Conservation (phyloP, 1,140 invertebrate genomes). For the Ridgeia piscesae region DNA sequence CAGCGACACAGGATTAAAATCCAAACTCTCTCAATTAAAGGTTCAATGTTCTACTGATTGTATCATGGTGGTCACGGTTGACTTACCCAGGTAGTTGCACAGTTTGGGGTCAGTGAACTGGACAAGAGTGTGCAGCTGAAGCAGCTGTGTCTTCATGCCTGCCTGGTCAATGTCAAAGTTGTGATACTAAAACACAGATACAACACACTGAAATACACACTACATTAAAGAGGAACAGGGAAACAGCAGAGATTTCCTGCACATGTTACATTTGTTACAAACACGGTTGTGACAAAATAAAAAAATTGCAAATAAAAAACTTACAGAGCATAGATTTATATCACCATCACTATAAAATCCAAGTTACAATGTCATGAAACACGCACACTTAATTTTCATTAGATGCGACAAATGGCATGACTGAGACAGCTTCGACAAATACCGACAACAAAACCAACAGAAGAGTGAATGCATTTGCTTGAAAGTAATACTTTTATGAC, state of each 20-base stretch:
- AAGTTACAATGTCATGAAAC: neutral
- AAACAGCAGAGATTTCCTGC: neutral
- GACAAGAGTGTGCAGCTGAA: slow-evolving; percentile 80
- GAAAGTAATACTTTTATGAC: too few species aligned
- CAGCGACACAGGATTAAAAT: too few species aligned
- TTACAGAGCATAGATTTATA: neutral
- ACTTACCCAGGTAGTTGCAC: slow-evolving; percentile 71
- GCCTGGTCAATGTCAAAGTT: slow-evolving; percentile 97
- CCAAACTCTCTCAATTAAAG: too few species aligned
- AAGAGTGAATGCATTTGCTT: too few species aligned
- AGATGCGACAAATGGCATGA: neutral
- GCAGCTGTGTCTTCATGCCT: slow-evolving; percentile 91
- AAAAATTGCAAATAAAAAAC: neutral
- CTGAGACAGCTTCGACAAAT: neutral
- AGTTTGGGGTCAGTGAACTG: slow-evolving; percentile 80
- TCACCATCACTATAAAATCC: neutral
- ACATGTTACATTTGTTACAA: neutral
- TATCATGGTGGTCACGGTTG: too few species aligned
- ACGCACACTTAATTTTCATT: neutral
- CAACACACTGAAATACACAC: slow-evolving; percentile 26
- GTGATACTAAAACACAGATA: slow-evolving; percentile 67
- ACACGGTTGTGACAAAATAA: neutral
- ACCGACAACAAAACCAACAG: too few species aligned
- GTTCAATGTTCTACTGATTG: too few species aligned
- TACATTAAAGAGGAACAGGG: neutral